These are phyloP conservation scores for Caenorhabditis elegans DNA, from an alignment of 1,140 invertebrate species.

Conservation along the genomic window DNA sequence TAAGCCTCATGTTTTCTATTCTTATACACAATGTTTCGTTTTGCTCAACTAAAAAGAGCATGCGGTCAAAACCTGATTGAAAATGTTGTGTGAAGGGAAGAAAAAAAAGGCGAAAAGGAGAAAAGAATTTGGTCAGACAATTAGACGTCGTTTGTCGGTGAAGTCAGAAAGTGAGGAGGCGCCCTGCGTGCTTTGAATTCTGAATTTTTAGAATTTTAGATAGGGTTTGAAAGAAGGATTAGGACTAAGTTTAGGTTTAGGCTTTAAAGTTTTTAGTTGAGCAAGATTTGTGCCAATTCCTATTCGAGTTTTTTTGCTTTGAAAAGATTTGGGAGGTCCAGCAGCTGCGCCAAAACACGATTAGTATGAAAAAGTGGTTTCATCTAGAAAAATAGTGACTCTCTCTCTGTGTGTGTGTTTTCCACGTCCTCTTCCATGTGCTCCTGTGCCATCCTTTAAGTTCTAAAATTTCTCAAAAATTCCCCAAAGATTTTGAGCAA, in stretches of 20 bases:
- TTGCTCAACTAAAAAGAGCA: not conserved
- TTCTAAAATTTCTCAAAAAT: too few species aligned
- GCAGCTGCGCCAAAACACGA: not conserved
- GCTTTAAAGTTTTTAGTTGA: too few species aligned
- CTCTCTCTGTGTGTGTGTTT: not conserved
- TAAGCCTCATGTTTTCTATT: constrained; percentile 15
- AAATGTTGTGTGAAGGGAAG: not conserved
- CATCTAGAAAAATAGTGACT: not conserved
- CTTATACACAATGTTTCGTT: too few species aligned
- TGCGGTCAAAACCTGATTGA: constrained; percentile 2
- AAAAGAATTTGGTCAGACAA: too few species aligned
- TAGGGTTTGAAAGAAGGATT: too few species aligned
- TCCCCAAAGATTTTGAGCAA: constrained; percentile 23
- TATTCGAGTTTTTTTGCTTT: too few species aligned
- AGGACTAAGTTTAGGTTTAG: too few species aligned
- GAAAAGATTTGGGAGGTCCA: not conserved
- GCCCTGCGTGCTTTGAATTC: constrained; percentile 3
- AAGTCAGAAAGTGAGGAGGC: too few species aligned
- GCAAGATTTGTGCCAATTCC: too few species aligned
- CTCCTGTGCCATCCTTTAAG: too few species aligned
- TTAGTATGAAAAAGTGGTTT: constrained; percentile 10
- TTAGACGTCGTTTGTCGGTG: not conserved
- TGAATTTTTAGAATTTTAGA: too few species aligned
- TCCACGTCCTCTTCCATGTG: too few species aligned
- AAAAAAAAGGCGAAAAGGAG: not conserved